A percentile compares a stretch with the other conserved stretches of the same genome.
Evolutionary conservation across 1,140 invertebrate species (phyloP).

Genomic region (Lordiphosa stackelbergi): DNA sequence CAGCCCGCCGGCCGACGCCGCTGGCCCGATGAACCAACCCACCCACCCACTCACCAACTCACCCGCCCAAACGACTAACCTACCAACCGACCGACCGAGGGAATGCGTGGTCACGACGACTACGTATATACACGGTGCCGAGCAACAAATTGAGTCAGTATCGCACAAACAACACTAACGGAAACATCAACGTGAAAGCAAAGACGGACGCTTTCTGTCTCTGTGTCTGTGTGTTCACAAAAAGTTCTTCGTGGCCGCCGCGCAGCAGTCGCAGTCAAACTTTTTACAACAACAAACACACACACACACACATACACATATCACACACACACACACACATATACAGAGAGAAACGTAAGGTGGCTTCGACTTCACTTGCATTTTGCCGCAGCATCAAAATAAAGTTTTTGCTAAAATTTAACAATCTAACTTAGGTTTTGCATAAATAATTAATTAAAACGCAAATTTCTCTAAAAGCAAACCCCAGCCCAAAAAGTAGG

Average conservation of each 20-base stretch:
- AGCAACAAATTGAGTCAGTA: slow-evolving; percentile 76
- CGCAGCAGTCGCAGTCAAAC: slow-evolving; percentile 15
- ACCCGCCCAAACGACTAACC: slow-evolving; percentile 16
- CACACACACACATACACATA: slow-evolving; percentile 14
- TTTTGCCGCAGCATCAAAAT: neutral
- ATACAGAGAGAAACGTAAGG: slow-evolving; percentile 10
- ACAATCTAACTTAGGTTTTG: no score
- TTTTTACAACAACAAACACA: slow-evolving; percentile 13
- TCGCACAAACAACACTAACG: slow-evolving; percentile 77
- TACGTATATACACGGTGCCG: slow-evolving; percentile 63
- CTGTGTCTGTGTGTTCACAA: slow-evolving; percentile 28
- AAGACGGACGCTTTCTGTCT: slow-evolving; percentile 58
- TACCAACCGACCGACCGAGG: slow-evolving; percentile 23
- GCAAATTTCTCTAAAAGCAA: neutral
- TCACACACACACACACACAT: slow-evolving; percentile 11
- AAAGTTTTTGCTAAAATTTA: neutral
- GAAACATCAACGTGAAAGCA: slow-evolving; percentile 74
- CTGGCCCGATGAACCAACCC: slow-evolving; percentile 33
- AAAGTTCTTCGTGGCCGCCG: slow-evolving; percentile 2
- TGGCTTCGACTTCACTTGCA: neutral
- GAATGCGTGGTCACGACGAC: slow-evolving; percentile 17
- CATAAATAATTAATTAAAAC: neutral
- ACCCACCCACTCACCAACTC: neutral
- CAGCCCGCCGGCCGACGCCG: slow-evolving; percentile 9
- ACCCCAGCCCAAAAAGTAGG: slow-evolving; percentile 16